A percentile compares a stretch with the other conserved stretches of the same genome.
These are phyloP conservation scores for Paguma larvata DNA, from an alignment of 2,797 vertebrate species.

Conservation along the genomic window DNA sequence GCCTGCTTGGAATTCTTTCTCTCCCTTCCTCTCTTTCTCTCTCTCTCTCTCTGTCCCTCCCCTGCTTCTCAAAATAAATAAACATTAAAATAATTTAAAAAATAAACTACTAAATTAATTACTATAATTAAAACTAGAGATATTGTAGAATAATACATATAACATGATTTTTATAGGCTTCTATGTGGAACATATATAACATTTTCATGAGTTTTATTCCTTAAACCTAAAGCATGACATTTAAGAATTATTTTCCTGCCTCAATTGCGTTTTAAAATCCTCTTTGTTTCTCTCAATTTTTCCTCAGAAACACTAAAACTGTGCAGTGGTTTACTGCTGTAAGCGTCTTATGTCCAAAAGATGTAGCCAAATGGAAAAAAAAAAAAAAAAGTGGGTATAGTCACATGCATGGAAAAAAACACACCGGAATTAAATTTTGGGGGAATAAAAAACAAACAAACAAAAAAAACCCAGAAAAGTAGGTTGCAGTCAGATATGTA, in stretches of 20 bases:
- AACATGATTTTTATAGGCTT: not conserved
- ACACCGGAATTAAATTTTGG: conserved; percentile 47
- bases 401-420: conserved; percentile 28
- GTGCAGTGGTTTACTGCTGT: conserved; percentile 39
- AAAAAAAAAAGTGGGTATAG: conserved; percentile 10
- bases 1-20: no score
- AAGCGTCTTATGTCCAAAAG: conserved; percentile 51
- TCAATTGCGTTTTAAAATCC: not conserved
- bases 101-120: not conserved
- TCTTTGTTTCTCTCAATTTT: not conserved
- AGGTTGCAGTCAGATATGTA: conserved; percentile 62
- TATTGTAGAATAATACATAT: not conserved
- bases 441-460: conserved; percentile 29
- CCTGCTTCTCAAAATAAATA: no score
- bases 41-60: no score
- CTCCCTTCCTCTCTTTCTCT: no score
- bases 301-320: conserved; percentile 58
- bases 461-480: not conserved
- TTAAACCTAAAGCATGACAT: not conserved
- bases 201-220: conserved; percentile 6
- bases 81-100: no score
- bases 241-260: conserved; percentile 57
- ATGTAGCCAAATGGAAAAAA: conserved; percentile 66
- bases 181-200: not conserved
- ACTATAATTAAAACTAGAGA: not conserved